Evolutionary conservation across 2,888 invertebrate species (phyloP), one percentile per base, ranked within the genome.

Genomic region (Opisthograptis luteolata): DNA sequence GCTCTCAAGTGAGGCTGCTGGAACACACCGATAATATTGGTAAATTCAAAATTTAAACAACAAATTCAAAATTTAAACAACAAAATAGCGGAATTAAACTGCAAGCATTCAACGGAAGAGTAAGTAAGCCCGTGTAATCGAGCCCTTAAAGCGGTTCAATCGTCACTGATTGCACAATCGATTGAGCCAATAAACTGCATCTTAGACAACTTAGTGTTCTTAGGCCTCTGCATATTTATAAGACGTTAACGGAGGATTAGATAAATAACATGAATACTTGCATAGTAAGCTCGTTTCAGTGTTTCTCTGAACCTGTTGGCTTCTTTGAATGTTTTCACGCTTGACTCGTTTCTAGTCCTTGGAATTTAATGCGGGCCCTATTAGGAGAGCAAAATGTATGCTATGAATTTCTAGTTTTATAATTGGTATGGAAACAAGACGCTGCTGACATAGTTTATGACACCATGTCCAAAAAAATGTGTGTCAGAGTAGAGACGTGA

Each of bases 171-270:
- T 73, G 62, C 73, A 67, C 70, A 77, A 70, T 66, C 66, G 58
- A 69, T 68, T 57, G 58, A 51, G 63, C 60, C 69, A 64, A 69
- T 68, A 66, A 64, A 60, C 64, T 58, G 66, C 64, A 62, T 62
- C 67, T 67, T 62, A 66, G 60, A 69, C 70, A 65, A 65, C 68
- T 69, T 62, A 68, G 68, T 70, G 72, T 75, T 76, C 70, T 69
- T 60, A 69, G 53, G 58, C 50, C 64, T 67, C 55, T 73, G 69
- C 72, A 79, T 79, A 78, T 75, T 76, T 73, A 79, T 77, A 67
- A 70, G 64, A 56, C 65, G 58, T 69, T 73, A 72, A 68, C 65
- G 70, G 68, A 65, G 61, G 68, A 76, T 78, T 70, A 73, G 64
- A 68, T 70, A 71, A 71, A 61, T 57, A 58, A 62, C 66, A 66